A percentile compares a stretch with the other conserved stretches of the same genome.
phyloP scores from a whole-genome alignment of 2,113 vertebrate genomes.

The Oostethus manadensis region DNA sequence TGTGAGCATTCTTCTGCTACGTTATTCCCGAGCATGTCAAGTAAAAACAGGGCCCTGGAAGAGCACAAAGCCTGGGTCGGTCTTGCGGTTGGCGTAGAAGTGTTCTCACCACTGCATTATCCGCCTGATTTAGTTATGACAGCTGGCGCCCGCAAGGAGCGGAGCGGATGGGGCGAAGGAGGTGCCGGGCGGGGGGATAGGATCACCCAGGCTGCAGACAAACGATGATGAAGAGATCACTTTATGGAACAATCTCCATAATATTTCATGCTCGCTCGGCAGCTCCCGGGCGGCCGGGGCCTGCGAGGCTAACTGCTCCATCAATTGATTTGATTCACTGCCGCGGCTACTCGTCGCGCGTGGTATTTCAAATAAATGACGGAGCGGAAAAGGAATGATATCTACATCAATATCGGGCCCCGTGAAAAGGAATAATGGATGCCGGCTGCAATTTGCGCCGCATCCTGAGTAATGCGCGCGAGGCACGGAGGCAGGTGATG shows the following conservation, averaged over 20 bases:
- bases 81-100: constrained; percentile 12
- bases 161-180: constrained; percentile 57
- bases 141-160: constrained; percentile 86
- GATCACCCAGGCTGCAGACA: constrained; percentile 84
- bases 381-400: constrained; percentile 96
- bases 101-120: constrained; percentile 74
- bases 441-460: constrained; percentile 86
- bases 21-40: too few species aligned
- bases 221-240: constrained; percentile 99
- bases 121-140: constrained; percentile 99
- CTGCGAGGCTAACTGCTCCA: constrained; percentile 94
- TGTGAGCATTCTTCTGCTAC: too few species aligned
- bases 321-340: constrained; percentile 99
- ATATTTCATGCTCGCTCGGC: constrained; percentile 96
- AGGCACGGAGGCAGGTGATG: constrained; percentile 60
- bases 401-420: constrained; percentile 98
- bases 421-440: constrained; percentile 97
- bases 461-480: constrained; percentile 81
- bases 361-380: constrained; percentile 99
- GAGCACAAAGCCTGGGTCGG: too few species aligned
- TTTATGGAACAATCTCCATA: constrained; percentile 99
- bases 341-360: constrained; percentile 87
- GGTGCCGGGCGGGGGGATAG: constrained; percentile 62
- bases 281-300: constrained; percentile 79
- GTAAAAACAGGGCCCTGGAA: too few species aligned